Conservation (phyloP, 2,797 vertebrate genomes). For the Eulemur albifrons region DNA sequence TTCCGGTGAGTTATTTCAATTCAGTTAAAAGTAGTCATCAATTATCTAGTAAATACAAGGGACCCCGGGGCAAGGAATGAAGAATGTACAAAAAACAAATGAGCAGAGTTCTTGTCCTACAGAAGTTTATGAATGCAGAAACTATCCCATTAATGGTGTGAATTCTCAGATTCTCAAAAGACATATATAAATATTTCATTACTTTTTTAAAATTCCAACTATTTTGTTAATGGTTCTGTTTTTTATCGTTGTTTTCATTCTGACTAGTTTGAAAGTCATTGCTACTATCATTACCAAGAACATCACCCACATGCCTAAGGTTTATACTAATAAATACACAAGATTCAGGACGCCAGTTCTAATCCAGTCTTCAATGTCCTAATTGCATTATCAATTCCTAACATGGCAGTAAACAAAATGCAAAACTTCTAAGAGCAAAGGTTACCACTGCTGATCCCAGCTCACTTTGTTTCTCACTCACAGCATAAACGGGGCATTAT, state of each 20-base stretch:
- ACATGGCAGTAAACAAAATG: background rate
- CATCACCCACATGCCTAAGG: background rate
- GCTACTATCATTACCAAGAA: background rate
- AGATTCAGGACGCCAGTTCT: background rate
- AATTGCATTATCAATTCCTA: background rate
- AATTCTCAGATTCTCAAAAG: background rate
- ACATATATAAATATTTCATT: background rate
- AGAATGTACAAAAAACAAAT: background rate
- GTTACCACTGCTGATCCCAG: background rate
- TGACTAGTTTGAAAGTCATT: background rate
- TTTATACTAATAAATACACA: background rate
- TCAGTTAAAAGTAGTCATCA: background rate
- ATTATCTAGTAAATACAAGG: background rate
- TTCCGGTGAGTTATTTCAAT: slow-evolving; percentile 16
- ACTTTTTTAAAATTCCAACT: background rate
- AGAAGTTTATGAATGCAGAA: background rate
- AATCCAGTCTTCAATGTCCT: background rate
- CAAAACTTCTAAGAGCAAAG: background rate
- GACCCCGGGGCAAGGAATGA: background rate
- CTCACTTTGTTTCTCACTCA: background rate
- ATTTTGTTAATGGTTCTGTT: background rate
- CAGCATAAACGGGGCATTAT: background rate
- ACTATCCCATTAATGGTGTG: background rate
- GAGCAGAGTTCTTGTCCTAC: background rate
- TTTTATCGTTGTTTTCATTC: background rate